A percentile compares a stretch with the other conserved stretches of the same genome.
These are phyloP conservation scores for Melanotaenia parkinsoni DNA, from an alignment of 2,797 vertebrate species.

Conservation along the genomic window DNA sequence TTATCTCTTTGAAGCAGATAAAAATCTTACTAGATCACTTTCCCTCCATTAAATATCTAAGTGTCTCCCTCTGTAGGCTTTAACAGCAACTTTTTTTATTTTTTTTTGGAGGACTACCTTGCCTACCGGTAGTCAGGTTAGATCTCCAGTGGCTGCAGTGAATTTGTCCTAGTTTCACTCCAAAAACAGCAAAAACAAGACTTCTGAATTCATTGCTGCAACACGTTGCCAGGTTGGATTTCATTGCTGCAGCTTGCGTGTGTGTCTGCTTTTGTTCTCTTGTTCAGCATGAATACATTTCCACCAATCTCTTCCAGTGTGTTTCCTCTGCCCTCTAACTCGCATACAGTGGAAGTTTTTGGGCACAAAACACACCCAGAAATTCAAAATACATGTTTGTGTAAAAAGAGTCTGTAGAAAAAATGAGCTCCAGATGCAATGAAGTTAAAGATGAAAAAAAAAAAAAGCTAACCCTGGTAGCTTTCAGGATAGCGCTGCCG, in stretches of 20 bases:
- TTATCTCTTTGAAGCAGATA: slow-evolving; percentile 8
- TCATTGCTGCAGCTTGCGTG: background rate
- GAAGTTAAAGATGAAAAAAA: background rate
- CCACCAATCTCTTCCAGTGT: background rate
- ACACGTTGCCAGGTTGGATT: background rate
- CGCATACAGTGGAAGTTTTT: background rate
- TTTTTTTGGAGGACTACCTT: background rate
- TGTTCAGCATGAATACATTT: slow-evolving; percentile 2
- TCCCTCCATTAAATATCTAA: slow-evolving; percentile 16
- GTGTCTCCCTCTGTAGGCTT: background rate
- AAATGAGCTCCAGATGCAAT: background rate
- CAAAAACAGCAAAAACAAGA: background rate
- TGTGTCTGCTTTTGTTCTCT: background rate
- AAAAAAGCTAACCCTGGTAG: background rate
- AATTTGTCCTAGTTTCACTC: slow-evolving; percentile 5
- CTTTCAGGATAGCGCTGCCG: background rate
- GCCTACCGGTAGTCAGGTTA: background rate
- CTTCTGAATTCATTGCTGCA: slow-evolving; percentile 2
- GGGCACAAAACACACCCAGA: too few relatives aligned
- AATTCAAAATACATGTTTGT: too few relatives aligned
- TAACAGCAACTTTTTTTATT: background rate
- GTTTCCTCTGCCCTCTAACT: slow-evolving; percentile 1
- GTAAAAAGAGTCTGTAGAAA: too few relatives aligned
- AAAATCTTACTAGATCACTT: slow-evolving; percentile 18
- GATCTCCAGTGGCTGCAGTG: background rate